phyloP scores from a whole-genome alignment of 53 echinoderm and acorn worm genomes.

The Zoroaster sp. region DNA sequence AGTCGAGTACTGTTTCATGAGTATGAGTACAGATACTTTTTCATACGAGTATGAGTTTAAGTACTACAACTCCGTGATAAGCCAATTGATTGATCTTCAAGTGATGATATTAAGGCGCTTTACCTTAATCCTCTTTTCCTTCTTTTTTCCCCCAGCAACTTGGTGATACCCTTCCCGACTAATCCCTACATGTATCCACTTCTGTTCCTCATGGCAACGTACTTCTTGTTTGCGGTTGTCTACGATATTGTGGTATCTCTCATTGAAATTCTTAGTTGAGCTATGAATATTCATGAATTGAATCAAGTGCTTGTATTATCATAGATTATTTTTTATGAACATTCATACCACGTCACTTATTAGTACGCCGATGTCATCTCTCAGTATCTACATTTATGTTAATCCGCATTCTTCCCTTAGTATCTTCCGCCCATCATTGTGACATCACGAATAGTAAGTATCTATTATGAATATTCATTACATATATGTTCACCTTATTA shows the following conservation, averaged over 20 bases:
- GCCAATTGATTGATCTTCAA: too few species aligned
- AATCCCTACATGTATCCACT: constrained; percentile 70
- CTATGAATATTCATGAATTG: constrained; percentile 4
- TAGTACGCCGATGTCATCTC: too few species aligned
- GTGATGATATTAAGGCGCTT: too few species aligned
- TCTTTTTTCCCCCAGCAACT: constrained; percentile 56
- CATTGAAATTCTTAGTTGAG: constrained; percentile 52
- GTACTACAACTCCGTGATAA: too few species aligned
- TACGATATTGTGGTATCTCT: constrained; percentile 75
- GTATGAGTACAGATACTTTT: not conserved
- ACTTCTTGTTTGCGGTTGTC: constrained; percentile 88
- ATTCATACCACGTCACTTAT: too few species aligned
- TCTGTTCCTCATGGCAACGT: constrained; percentile 76
- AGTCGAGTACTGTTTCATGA: too few species aligned
- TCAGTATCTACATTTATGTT: too few species aligned
- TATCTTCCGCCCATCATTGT: not conserved
- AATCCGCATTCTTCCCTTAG: too few species aligned
- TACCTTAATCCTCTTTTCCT: not conserved
- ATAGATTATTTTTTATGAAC: not conserved
- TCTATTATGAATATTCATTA: too few species aligned
- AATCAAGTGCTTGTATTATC: not conserved
- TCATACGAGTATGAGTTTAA: not conserved
- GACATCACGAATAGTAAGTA: too few species aligned
- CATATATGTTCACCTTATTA: too few species aligned
- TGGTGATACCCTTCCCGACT: constrained; percentile 78